Evolutionary conservation across 2,797 vertebrate genomes (phyloP), one percentile per base, ranked within the genome.

Genomic region (Phataginus tetradactyla): DNA sequence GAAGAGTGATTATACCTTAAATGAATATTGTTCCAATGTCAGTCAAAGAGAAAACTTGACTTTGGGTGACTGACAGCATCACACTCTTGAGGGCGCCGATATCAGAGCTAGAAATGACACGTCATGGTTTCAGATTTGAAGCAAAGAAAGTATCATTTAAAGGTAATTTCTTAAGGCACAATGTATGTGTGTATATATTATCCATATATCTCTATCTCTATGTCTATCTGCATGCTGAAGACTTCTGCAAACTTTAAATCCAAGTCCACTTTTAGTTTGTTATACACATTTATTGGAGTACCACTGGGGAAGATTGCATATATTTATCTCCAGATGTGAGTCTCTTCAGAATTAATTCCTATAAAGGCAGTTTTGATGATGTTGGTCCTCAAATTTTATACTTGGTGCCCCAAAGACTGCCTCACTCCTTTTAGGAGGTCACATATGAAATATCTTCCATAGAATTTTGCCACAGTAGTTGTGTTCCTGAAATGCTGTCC

Each of bases 401-500:
- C 25, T 49, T 99, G 91, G 96, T 98, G 99, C 99, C 99, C 99
- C 99, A 98, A 99, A 99, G 39, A 98, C 87, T 95, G 98, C 99
- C 27, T 99, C 99, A 23, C 98, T 99, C 49, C 99, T 99, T 80
- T 99, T 99, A 11, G 99, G 99, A 88, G 99, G 98, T 87, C 77
- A 99, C 99, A 98, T 99, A 99, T 3, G 98, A 99, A 98, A 99
- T 99, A 95, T 99, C 99, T 93, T 99, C 99, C 95, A 99, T 97
- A 91, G 99, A 99, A 96, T 39, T 98, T 97, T 98, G 64, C 97
- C 96, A 0, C 98, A 99, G 42, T 98, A 99, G 68, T 99, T 98
- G 23, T 98, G 98, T 29, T 99, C 98, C 66, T 99, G 98, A 18
- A 98, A 98, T 0, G 93, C 98, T 81, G 97, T 98, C 71, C 45